Percentiles rank a stretch among this genome's conserved stretches.
These are phyloP conservation scores for Chlorospingus semifuscus DNA, from an alignment of 2,797 vertebrate genomes.

Conservation along the genomic window DNA sequence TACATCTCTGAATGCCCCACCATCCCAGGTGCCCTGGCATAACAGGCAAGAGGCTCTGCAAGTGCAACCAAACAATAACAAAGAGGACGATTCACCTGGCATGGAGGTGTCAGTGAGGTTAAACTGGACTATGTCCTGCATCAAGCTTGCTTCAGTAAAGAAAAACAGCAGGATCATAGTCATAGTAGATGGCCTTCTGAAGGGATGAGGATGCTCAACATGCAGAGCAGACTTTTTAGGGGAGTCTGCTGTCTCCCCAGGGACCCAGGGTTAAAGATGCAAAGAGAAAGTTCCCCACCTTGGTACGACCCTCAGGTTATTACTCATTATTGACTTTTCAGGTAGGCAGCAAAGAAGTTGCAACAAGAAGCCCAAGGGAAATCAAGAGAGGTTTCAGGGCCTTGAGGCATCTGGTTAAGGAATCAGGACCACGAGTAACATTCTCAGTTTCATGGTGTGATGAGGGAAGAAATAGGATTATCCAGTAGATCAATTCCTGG, in stretches of 20 bases:
- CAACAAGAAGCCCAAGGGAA: background rate
- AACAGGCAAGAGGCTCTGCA: background rate
- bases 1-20: too few species aligned
- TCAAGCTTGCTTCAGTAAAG: background rate
- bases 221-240: background rate
- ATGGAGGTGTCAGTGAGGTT: background rate
- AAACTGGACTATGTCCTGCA: background rate
- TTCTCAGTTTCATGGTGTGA: background rate
- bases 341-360: background rate
- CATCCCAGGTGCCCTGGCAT: background rate
- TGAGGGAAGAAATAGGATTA: background rate
- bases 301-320: accelerated
- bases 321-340: background rate
- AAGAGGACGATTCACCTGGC: background rate
- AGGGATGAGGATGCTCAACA: background rate
- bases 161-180: background rate
- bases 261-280: background rate
- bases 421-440: background rate
- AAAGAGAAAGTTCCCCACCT: background rate
- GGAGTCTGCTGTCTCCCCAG: background rate
- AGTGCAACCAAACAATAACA: background rate
- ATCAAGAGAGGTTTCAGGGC: background rate
- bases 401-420: background rate
- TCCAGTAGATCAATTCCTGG: background rate
- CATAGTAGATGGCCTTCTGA: background rate